Evolutionary conservation across 2,113 vertebrate genomes (phyloP).

Genomic region (Caranx melampygus): DNA sequence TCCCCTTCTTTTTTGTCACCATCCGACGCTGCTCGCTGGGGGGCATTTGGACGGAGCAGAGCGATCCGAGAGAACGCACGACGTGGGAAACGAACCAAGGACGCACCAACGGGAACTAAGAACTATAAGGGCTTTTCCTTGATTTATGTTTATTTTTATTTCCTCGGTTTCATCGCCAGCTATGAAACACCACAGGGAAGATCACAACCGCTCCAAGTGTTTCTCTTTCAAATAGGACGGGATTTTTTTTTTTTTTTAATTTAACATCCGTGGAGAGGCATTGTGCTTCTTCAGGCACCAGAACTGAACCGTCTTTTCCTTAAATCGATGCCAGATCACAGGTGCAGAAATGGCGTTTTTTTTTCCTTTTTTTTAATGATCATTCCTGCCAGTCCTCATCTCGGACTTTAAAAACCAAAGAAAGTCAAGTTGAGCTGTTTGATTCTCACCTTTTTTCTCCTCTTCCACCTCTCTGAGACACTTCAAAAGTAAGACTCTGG

Average conservation of each 20-base stretch:
- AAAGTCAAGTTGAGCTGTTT: constrained; percentile 25
- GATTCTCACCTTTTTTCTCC: constrained; percentile 21
- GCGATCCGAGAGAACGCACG: constrained; percentile 64
- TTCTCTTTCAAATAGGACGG: constrained; percentile 56
- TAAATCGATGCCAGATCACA: constrained; percentile 72
- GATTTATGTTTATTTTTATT: not conserved
- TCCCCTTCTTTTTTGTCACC: constrained; percentile 45
- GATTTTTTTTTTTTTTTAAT: constrained; percentile 31
- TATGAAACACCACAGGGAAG: constrained; percentile 41
- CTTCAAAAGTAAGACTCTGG: constrained; percentile 36
- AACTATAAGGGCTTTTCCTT: constrained; percentile 24
- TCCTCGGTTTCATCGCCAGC: constrained; percentile 29
- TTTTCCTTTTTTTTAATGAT: too few relatives aligned
- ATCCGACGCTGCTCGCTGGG: constrained; percentile 66
- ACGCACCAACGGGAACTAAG: constrained; percentile 72
- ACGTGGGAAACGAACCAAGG: constrained; percentile 76
- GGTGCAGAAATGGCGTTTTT: constrained; percentile 83
- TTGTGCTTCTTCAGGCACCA: constrained; percentile 66
- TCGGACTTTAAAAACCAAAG: constrained; percentile 73
- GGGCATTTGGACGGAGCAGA: constrained; percentile 60
- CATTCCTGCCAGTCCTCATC: constrained; percentile 30
- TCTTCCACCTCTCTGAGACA: not conserved
- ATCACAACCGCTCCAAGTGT: constrained; percentile 27
- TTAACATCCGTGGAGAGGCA: constrained; percentile 64
- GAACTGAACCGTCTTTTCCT: constrained; percentile 62